phyloP scores from a whole-genome alignment of 2,888 invertebrate species.

The Acleris emargana region DNA sequence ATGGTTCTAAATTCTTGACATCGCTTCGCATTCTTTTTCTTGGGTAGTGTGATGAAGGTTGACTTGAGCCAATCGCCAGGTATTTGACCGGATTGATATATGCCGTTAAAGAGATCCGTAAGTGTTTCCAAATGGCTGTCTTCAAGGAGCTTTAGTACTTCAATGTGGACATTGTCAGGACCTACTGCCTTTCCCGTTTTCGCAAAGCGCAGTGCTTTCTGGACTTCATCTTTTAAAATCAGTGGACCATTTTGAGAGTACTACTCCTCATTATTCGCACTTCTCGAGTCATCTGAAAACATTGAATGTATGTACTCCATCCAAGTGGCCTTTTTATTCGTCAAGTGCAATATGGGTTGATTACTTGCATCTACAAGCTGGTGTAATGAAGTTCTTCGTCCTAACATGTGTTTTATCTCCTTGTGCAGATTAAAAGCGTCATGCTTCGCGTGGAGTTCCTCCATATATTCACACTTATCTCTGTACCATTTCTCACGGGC shows the following conservation, averaged over 20 bases:
- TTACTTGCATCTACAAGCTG: neutral
- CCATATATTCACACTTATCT: neutral
- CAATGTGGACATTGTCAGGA: neutral
- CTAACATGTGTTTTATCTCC: neutral
- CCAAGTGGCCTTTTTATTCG: neutral
- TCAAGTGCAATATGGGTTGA: neutral
- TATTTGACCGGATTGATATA: neutral
- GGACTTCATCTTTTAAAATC: neutral
- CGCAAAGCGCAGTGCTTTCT: neutral
- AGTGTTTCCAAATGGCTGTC: neutral
- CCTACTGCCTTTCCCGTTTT: neutral
- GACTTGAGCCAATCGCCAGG: neutral
- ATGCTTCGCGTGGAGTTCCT: neutral
- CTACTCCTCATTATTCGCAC: neutral
- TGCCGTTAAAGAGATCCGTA: neutral
- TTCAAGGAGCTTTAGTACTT: neutral
- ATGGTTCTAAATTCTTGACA: neutral
- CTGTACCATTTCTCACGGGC: neutral
- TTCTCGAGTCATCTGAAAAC: neutral
- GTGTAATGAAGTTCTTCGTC: neutral
- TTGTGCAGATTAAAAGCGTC: neutral
- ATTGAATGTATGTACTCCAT: neutral
- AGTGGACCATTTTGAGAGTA: neutral
- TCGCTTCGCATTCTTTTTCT: neutral
- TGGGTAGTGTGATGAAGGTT: neutral